A percentile compares a stretch with the other conserved stretches of the same genome.
phyloP scores from a whole-genome alignment of 2,113 vertebrate genomes.

The Struthio camelus region DNA sequence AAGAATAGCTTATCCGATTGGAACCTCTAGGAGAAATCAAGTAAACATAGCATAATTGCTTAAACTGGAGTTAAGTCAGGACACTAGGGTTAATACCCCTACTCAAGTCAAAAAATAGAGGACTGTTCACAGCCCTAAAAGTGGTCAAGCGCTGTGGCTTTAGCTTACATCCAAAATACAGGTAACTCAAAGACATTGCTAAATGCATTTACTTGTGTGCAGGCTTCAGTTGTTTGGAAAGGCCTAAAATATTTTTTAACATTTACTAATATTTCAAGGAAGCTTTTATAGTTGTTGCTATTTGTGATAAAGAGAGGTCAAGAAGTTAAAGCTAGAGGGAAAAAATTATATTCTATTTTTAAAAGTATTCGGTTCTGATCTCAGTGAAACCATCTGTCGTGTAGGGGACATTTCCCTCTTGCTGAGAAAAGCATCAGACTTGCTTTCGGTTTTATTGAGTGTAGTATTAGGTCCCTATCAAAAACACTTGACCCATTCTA shows the following conservation, averaged over 20 bases:
- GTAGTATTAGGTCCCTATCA: neutral
- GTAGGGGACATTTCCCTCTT: neutral
- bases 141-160: slow-evolving; percentile 23
- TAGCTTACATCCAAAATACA: slow-evolving; percentile 39
- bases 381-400: neutral
- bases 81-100: slow-evolving; percentile 46
- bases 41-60: neutral
- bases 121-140: slow-evolving; percentile 45
- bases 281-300: neutral
- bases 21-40: slow-evolving; percentile 27
- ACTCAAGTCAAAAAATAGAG: slow-evolving; percentile 36
- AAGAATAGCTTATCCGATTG: slow-evolving; percentile 20
- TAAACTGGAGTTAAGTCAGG: slow-evolving; percentile 27
- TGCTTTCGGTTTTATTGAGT: neutral
- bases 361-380: neutral
- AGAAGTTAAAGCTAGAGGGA: neutral
- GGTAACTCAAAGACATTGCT: slow-evolving; percentile 43
- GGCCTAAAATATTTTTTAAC: neutral
- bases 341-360: neutral
- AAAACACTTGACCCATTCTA: neutral
- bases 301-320: neutral
- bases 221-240: neutral
- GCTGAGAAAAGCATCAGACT: neutral
- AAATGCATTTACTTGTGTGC: neutral
- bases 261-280: neutral